A percentile compares a stretch with the other conserved stretches of the same genome.
These are phyloP conservation scores for Celastrina argiolus DNA, from an alignment of 2,888 invertebrate species.

Conservation along the genomic window DNA sequence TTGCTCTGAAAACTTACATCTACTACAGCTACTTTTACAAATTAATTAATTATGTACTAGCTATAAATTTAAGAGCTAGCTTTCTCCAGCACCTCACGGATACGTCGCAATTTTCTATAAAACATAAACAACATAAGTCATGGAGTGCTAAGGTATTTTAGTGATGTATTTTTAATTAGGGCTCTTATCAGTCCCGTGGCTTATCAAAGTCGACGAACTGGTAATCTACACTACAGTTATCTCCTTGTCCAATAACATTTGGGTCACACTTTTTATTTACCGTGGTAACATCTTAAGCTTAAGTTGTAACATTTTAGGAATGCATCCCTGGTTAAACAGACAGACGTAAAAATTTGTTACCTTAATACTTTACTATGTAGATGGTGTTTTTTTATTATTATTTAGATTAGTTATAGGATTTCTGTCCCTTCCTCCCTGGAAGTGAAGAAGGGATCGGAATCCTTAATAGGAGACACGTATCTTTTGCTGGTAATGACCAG, in stretches of 20 bases:
- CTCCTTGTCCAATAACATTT: slow-evolving; percentile 49
- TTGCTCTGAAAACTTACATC: too few species aligned
- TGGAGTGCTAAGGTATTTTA: slow-evolving; percentile 24
- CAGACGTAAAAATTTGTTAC: background rate
- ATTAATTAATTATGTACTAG: too few species aligned
- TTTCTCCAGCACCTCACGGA: background rate
- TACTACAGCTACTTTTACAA: too few species aligned
- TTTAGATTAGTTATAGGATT: too few species aligned
- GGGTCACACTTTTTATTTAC: slow-evolving; percentile 43
- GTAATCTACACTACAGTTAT: slow-evolving; percentile 55
- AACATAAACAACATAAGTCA: background rate
- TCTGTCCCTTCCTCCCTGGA: too few species aligned
- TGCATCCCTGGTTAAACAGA: background rate
- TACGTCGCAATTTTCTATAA: background rate
- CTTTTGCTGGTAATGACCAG: too few species aligned
- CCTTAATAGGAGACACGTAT: too few species aligned
- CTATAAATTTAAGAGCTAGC: too few species aligned
- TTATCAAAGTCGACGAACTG: slow-evolving; percentile 62
- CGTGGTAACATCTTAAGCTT: background rate
- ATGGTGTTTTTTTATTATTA: too few species aligned
- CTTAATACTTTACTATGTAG: too few species aligned
- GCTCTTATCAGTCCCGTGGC: slow-evolving; percentile 50
- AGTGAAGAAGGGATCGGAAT: too few species aligned
- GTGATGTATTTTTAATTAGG: slow-evolving; percentile 35
- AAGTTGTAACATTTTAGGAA: background rate